Conservation (phyloP, 2,113 vertebrate genomes). For the Eira barbara region DNA sequence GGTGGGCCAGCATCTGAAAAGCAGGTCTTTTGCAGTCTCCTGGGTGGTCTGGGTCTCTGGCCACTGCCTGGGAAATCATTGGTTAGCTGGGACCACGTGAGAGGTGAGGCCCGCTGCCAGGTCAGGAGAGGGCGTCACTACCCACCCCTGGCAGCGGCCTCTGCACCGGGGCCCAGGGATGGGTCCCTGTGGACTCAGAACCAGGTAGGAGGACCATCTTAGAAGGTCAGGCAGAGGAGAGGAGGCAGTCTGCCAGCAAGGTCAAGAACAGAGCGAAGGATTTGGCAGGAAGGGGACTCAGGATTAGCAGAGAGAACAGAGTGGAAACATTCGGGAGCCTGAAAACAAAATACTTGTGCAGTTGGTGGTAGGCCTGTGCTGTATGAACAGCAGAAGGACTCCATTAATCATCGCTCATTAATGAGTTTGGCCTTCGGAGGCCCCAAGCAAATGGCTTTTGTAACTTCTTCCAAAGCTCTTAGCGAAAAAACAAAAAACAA, state of each 20-base stretch:
- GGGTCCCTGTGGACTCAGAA: not conserved
- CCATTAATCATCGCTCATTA: conserved; percentile 70
- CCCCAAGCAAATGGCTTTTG: not conserved
- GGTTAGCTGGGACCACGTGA: not conserved
- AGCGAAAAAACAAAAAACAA: conserved; percentile 14
- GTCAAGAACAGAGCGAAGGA: not conserved
- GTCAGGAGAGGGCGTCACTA: not conserved
- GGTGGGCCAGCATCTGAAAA: not conserved
- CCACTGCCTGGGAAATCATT: no score
- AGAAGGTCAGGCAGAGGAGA: not conserved
- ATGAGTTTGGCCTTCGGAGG: conserved; percentile 18
- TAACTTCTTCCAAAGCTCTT: conserved; percentile 27
- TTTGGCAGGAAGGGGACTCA: not conserved
- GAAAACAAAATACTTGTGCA: conserved; percentile 22
- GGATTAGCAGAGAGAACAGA: conserved; percentile 56
- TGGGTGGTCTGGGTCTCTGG: not conserved
- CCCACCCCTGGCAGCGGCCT: not conserved
- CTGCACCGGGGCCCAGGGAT: not conserved
- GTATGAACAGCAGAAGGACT: conserved; percentile 42
- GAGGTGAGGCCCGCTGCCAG: not conserved
- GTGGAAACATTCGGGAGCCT: not conserved
- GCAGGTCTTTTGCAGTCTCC: rapidly evolving
- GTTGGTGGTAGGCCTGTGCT: conserved; percentile 8
- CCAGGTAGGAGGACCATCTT: not conserved
- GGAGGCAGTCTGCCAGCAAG: not conserved